Base-by-base conservation (phyloP, 2,113 vertebrate genomes). In the Prochilodus magdalenae region DNA sequence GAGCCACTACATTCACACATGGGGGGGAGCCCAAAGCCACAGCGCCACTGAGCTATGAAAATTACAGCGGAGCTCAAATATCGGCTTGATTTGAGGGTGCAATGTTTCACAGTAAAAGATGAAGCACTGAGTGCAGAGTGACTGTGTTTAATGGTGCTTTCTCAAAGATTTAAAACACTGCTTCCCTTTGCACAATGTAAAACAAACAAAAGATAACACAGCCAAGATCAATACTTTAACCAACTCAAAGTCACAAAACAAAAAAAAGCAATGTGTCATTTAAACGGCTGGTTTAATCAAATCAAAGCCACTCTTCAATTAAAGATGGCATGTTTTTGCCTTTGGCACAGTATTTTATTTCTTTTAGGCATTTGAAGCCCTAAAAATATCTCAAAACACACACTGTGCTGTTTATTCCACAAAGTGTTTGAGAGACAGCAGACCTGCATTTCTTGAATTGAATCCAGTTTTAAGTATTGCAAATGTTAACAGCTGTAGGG, bases 81-180 rank as follows among this genome's bases (percentile, higher is more conserved):
- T 75, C 44, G 72, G 65, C 24, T 66, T 73, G 60, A 74, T 69
- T 66, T 53, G 18, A 69, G 5, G 62, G 69, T 69, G 53, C 7
- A 29, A 78, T 24, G 40, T 81, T 85, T 80, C 71, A 77, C 57
- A 85, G 57, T 66, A 8, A 78, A n/a, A 78, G 66, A 78, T 27
- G 30, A 24, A 77, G 73, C 30, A 22, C 30, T 5, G 13, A 27
- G 16, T 75, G 60, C 29, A 59, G 75, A 73, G 40, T 22, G 57
- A 20, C 4, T 24, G 62, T 60, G 60, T 79, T 84, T 75, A 67
- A 47, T 63, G 53, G 36, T 8, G 15, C 66, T 27, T 55, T 20
- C 33, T 5, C n/a, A n/a, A 26, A 59, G n/a, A 59, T 53, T 15
- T 36, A n/a, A 55, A 53, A 51, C 27, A 69, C 49, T 4, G 30